These are phyloP conservation scores for Drosophila prosaltans DNA, from an alignment of 1,140 invertebrate species.

Conservation along the genomic window DNA sequence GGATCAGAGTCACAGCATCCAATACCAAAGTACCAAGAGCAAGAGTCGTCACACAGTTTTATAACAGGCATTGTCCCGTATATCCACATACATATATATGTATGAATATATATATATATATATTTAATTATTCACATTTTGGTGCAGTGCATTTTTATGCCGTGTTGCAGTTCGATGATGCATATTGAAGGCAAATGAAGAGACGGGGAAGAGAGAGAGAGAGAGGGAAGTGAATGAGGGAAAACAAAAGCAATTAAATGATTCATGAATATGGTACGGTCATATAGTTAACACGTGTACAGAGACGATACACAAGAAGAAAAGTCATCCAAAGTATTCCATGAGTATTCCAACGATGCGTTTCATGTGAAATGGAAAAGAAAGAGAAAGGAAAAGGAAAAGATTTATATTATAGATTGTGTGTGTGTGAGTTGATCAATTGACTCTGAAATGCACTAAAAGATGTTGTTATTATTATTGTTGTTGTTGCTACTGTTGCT, in stretches of 20 bases:
- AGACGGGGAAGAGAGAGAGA: too few relatives aligned
- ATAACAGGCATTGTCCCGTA: not conserved
- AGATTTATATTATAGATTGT: constrained; percentile 14
- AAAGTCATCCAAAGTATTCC: constrained; percentile 26
- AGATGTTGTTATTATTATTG: constrained; percentile 18
- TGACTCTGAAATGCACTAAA: not conserved
- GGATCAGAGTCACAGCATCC: constrained; percentile 32
- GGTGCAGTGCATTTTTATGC: constrained; percentile 67
- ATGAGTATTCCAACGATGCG: not conserved
- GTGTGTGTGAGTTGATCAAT: constrained; percentile 8
- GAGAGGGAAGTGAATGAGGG: not conserved
- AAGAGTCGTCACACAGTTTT: not conserved
- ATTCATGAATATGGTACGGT: constrained; percentile 71
- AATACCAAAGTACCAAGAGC: too few relatives aligned
- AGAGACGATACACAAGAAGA: not conserved
- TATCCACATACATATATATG: too few relatives aligned
- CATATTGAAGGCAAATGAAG: constrained; percentile 22
- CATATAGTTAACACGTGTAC: constrained; percentile 74
- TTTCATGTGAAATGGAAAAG: constrained; percentile 17
- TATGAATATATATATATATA: not conserved
- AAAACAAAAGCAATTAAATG: constrained; percentile 65
- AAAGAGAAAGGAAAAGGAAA: constrained; percentile 13
- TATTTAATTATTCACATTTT: constrained; percentile 78
- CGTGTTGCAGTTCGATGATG: constrained; percentile 50
- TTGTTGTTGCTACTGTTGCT: constrained; percentile 28